These are phyloP conservation scores for Drepanosiphum platanoidis DNA, from an alignment of 2,888 invertebrate species.

Conservation along the genomic window DNA sequence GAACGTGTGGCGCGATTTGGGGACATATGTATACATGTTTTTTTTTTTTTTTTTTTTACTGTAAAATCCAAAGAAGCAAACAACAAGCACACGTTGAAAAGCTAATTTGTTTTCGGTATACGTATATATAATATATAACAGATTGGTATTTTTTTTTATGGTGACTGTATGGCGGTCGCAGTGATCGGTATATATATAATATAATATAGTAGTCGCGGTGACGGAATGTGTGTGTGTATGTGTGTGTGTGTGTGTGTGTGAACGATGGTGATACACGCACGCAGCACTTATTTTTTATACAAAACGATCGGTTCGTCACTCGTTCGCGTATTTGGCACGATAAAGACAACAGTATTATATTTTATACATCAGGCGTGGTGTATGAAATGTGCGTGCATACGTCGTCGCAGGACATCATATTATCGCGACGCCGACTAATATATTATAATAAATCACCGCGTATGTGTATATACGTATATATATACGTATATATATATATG, in stretches of 20 bases:
- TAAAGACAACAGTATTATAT: background rate
- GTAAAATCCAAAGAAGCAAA: constrained; percentile 48
- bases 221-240: background rate
- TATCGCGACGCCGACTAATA: constrained; percentile 12
- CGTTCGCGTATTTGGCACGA: background rate
- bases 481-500: constrained; percentile 2
- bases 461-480: constrained; percentile 24
- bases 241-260: background rate
- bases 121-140: constrained; percentile 39
- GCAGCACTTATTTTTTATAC: no score
- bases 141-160: constrained; percentile 20
- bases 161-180: constrained; percentile 36
- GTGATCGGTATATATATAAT: constrained; percentile 10
- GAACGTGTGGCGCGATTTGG: constrained; percentile 26
- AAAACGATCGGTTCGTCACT: background rate
- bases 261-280: no score
- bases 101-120: constrained; percentile 41
- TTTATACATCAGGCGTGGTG: background rate
- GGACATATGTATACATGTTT: constrained; percentile 21
- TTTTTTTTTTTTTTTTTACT: constrained; percentile 13
- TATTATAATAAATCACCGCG: background rate
- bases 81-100: constrained; percentile 56
- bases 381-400: constrained; percentile 3
- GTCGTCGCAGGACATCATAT: background rate
- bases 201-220: background rate